These are phyloP conservation scores for Petromus typicus DNA, from an alignment of 2,113 vertebrate genomes.

Conservation along the genomic window DNA sequence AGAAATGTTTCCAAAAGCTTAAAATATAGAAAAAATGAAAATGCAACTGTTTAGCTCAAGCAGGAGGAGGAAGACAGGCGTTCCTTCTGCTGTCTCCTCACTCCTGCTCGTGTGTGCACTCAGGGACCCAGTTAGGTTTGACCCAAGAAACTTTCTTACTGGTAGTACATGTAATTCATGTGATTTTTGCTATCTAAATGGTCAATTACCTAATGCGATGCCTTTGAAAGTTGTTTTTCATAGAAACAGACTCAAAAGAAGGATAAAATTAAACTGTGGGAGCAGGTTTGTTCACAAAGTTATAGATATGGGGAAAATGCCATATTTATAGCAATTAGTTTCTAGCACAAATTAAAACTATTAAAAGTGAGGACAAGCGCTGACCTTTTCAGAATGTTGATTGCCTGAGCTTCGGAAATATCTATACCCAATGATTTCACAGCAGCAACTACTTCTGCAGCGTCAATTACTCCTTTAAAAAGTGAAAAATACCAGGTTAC, in stretches of 20 bases:
- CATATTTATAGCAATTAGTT: neutral
- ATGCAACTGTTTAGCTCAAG: neutral
- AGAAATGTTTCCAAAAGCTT: neutral
- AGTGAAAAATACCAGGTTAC: slow-evolving; percentile 68
- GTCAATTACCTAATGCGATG: neutral
- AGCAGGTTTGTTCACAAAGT: neutral
- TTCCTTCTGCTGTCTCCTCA: neutral
- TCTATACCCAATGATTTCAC: slow-evolving; percentile 91
- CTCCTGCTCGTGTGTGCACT: neutral
- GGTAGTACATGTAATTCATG: neutral
- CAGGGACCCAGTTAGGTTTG: neutral
- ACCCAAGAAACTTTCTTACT: neutral
- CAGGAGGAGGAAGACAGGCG: neutral
- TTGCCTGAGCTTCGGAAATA: slow-evolving; percentile 89
- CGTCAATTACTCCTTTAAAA: slow-evolving; percentile 91
- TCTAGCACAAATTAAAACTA: neutral
- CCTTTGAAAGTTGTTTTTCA: neutral
- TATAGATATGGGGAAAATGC: neutral
- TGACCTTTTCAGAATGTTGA: slow-evolving; percentile 93
- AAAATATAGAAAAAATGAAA: neutral
- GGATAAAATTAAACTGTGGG: neutral
- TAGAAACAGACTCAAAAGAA: neutral
- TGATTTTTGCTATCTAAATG: neutral
- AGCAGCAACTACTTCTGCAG: slow-evolving; percentile 91
- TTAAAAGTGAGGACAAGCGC: slow-evolving; percentile 67